Percentiles rank a stretch among this genome's conserved stretches.
phyloP scores from a whole-genome alignment of 2,797 vertebrate species.

The Avahi laniger region DNA sequence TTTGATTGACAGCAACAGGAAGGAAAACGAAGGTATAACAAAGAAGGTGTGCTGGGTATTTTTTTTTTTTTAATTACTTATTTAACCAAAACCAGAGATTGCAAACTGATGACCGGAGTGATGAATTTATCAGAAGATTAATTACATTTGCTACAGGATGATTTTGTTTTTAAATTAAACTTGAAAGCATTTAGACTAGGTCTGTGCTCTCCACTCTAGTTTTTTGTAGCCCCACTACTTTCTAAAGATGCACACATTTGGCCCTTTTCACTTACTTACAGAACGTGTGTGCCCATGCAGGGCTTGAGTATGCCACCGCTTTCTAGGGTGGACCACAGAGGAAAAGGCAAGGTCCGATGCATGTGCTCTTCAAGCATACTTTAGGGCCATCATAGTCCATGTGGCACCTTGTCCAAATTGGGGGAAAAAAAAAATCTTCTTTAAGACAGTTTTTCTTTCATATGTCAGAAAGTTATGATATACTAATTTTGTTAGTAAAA shows the following conservation, averaged over 20 bases:
- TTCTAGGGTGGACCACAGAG: neutral
- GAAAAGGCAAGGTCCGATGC: neutral
- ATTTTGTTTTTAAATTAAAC: neutral
- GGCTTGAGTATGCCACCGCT: neutral
- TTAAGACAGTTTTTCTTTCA: slow-evolving; percentile 9
- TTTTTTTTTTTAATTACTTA: neutral
- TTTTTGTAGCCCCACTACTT: neutral
- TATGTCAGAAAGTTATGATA: neutral
- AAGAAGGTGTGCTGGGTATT: neutral
- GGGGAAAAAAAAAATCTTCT: neutral
- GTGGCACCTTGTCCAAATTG: neutral
- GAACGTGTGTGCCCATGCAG: neutral
- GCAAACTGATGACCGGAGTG: neutral
- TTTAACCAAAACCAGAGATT: neutral
- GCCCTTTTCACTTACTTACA: neutral
- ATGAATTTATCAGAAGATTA: neutral
- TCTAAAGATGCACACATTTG: neutral
- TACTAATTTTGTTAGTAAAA: neutral
- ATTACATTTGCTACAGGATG: neutral
- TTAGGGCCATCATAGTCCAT: neutral
- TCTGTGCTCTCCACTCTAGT: neutral
- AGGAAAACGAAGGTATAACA: neutral
- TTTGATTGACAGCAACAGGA: neutral
- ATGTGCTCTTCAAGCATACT: neutral
- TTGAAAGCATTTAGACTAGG: neutral